phyloP scores from a whole-genome alignment of 2,888 invertebrate genomes.

The Rhagium mordax region DNA sequence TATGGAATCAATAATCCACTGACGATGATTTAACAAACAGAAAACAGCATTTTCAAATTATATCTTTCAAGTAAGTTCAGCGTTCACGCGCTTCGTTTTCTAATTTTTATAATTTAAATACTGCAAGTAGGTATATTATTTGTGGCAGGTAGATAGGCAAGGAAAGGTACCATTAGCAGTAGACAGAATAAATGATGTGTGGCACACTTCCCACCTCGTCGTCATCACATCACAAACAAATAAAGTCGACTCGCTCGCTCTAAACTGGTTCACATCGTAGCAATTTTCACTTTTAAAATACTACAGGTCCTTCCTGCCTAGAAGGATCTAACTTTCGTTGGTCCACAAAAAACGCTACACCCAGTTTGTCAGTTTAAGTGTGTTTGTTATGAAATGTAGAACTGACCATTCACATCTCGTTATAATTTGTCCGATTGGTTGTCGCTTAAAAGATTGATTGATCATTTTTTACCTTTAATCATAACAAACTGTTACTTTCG shows the following conservation, averaged over 20 bases:
- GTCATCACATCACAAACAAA: constrained; percentile 20
- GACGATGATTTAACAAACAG: too few relatives aligned
- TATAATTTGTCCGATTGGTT: constrained; percentile 14
- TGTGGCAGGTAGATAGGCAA: background rate
- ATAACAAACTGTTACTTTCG: constrained; percentile 37
- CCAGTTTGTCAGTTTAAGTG: constrained; percentile 37
- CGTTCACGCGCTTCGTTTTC: background rate
- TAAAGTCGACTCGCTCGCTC: constrained; percentile 4
- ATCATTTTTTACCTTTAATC: constrained; percentile 24
- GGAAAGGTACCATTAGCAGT: constrained; percentile 34
- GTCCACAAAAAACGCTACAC: constrained; percentile 47
- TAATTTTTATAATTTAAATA: constrained; percentile 13
- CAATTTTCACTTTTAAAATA: constrained; percentile 46
- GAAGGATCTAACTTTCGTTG: constrained; percentile 52
- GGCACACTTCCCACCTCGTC: constrained; percentile 43
- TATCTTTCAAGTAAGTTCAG: too few relatives aligned
- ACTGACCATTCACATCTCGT: constrained; percentile 31
- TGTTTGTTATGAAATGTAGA: constrained; percentile 35
- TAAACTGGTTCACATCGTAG: constrained; percentile 27
- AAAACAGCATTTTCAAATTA: too few relatives aligned
- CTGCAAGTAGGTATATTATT: background rate
- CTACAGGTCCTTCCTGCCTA: constrained; percentile 43
- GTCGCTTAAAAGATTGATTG: constrained; percentile 13
- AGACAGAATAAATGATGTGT: constrained; percentile 38
- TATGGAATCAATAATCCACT: too few relatives aligned